Evolutionary conservation across 2,113 vertebrate genomes (phyloP), one percentile per base, ranked within the genome.

Genomic region (Nannobrachium achirus): DNA sequence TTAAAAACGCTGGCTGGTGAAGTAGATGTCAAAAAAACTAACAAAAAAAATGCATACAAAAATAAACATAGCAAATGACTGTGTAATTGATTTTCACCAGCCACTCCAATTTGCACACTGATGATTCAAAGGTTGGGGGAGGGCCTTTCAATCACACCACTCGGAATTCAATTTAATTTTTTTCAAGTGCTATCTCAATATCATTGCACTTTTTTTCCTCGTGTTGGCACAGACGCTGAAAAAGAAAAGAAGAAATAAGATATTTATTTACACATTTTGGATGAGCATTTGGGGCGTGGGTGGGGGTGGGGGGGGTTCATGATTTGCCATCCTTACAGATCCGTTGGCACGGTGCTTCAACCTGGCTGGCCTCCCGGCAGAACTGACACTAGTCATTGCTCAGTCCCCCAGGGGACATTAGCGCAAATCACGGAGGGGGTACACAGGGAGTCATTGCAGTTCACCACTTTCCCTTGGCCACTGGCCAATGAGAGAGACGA

Each of bases 281-380:
- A 90, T 92, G 92, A 90, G 82, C 70, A 81, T 81, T 57, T 87
- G 80, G 75, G 63, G 59, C n/a, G n/a, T n/a, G n/a, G n/a, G n/a
- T n/a, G n/a, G 69, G 66, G 74, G 80, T 87, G 85, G 88, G 90
- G n/a, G 25, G 25, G 25, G 25, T 33, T 33, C 91, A 89, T 91
- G 78, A 89, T 92, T 92, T 91, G 88, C 87, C 80, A 82, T 88
- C 86, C 87, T 91, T 91, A 91, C 82, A 91, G 86, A 87, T 86
- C 67, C 79, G 64, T 87, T 91, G 90, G 89, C 92, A 92, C 86
- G 88, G 76, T 5, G 66, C 87, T 89, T 92, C 86, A 87, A 85
- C 92, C 86, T 92, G 87, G 85, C 86, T 50, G 20, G 58, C 62
- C 10, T 91, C 89, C 85, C 84, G 57, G 75, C 87, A 78, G 82